Evolutionary conservation across 1,140 invertebrate species (phyloP).

Genomic region (Zaprionus davidi): DNA sequence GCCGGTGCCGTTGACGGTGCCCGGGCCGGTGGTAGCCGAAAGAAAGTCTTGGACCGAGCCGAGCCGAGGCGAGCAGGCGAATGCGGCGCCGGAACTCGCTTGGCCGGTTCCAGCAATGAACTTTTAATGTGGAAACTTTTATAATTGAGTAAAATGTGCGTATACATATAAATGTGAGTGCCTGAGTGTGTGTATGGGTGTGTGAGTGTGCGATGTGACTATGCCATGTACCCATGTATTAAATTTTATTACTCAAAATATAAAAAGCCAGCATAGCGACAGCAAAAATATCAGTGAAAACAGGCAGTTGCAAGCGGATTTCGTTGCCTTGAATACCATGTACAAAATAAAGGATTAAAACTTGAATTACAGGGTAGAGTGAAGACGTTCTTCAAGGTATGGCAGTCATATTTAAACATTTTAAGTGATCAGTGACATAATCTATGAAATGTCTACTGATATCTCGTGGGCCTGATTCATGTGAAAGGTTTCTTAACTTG

Average conservation of each 20-base stretch:
- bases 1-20: slow-evolving; percentile 5
- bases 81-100: slow-evolving; percentile 39
- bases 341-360: background rate
- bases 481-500: no score
- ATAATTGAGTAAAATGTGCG: slow-evolving; percentile 83
- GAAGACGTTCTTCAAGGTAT: background rate
- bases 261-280: slow-evolving; percentile 50
- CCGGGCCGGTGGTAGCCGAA: background rate
- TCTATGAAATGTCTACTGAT: background rate
- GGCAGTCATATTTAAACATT: background rate
- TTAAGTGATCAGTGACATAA: no score
- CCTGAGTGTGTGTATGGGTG: slow-evolving; percentile 29
- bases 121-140: slow-evolving; percentile 84
- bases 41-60: slow-evolving; percentile 1
- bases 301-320: slow-evolving; percentile 1
- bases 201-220: slow-evolving; percentile 26
- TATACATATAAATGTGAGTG: slow-evolving; percentile 39
- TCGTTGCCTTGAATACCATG: background rate
- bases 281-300: slow-evolving; percentile 37
- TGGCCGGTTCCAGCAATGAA: slow-evolving; percentile 72
- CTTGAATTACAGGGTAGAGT: background rate
- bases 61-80: background rate
- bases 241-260: slow-evolving; percentile 78
- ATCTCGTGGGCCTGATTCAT: no score
- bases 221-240: slow-evolving; percentile 64